phyloP scores from a whole-genome alignment of 2,797 vertebrate genomes.

The Trachops cirrhosus region DNA sequence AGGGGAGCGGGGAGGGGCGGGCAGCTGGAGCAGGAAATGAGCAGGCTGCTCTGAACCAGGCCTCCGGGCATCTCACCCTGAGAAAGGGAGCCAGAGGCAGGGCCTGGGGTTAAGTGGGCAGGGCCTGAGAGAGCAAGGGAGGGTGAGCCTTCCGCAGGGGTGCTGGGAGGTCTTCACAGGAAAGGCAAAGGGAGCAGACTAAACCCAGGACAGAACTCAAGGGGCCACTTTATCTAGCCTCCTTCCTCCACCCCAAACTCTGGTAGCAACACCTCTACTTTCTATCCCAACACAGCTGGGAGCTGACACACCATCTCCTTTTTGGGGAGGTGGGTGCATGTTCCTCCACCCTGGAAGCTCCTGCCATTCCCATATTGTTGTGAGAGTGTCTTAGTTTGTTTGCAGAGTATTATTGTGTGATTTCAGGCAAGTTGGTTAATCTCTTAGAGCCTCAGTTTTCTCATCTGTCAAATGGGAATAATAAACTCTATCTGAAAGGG shows the following conservation, averaged over 20 bases:
- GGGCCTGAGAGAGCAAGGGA: neutral
- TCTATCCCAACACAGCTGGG: neutral
- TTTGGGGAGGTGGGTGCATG: rapidly evolving
- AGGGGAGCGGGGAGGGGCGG: neutral
- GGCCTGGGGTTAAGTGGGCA: neutral
- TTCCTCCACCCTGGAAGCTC: neutral
- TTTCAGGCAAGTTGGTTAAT: neutral
- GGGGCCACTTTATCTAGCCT: neutral
- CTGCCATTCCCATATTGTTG: neutral
- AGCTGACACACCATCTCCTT: neutral
- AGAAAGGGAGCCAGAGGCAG: neutral
- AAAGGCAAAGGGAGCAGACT: neutral
- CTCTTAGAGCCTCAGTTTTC: neutral
- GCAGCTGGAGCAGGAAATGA: neutral
- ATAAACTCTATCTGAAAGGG: neutral
- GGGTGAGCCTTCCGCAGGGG: neutral
- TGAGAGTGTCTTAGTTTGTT: neutral
- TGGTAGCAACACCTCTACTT: neutral
- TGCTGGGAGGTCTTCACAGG: neutral
- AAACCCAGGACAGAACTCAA: neutral
- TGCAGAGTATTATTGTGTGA: neutral
- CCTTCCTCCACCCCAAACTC: neutral
- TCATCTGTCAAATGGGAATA: neutral
- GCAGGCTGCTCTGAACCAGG: neutral
- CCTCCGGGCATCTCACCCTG: neutral